phyloP scores from a whole-genome alignment of 2,888 invertebrate species.

The Pseudoips prasinana region DNA sequence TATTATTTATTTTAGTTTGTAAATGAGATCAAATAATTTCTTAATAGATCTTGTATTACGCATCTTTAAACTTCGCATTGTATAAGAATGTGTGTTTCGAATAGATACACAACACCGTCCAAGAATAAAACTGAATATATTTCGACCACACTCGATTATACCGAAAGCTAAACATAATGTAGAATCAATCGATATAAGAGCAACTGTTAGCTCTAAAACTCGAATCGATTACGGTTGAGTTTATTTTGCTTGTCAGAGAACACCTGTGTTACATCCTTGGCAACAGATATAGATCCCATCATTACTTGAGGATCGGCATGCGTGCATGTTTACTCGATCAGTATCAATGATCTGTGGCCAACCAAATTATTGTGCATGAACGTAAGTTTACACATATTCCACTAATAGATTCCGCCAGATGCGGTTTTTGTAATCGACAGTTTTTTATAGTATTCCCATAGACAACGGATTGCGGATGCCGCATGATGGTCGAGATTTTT shows the following conservation, averaged over 20 bases:
- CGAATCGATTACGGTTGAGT: constrained; percentile 72
- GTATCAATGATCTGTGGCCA: constrained; percentile 46
- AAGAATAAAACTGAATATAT: constrained; percentile 46
- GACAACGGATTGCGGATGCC: neutral
- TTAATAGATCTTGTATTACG: no score
- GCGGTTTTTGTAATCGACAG: constrained; percentile 25
- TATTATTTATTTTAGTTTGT: no score
- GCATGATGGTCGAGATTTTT: neutral
- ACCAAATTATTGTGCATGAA: constrained; percentile 42
- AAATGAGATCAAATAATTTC: no score
- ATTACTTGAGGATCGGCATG: constrained; percentile 44
- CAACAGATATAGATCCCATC: constrained; percentile 73
- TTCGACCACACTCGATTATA: constrained; percentile 47
- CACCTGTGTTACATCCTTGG: constrained; percentile 68
- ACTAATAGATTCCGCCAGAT: constrained; percentile 34
- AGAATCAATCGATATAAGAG: constrained; percentile 49
- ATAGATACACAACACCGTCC: constrained; percentile 28
- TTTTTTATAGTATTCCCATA: constrained; percentile 22
- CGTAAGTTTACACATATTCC: constrained; percentile 10
- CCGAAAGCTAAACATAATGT: constrained; percentile 51
- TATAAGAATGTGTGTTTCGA: constrained; percentile 13
- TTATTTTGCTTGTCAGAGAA: constrained; percentile 73
- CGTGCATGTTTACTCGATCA: constrained; percentile 52
- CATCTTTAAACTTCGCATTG: no score
- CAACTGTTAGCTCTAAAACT: constrained; percentile 64